phyloP scores from a whole-genome alignment of 2,888 invertebrate species.

The Amblyjoppa proteus region DNA sequence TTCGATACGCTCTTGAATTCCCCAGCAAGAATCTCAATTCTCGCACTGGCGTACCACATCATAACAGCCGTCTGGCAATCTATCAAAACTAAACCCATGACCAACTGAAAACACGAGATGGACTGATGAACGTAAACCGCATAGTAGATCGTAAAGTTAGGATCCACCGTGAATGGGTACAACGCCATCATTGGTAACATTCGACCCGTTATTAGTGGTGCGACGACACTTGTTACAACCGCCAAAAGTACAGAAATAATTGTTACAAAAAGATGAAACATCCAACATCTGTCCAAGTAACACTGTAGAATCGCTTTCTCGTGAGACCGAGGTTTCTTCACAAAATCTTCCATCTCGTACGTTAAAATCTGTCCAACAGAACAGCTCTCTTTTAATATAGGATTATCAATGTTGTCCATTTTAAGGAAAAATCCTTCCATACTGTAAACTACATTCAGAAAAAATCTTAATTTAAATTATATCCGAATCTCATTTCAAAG shows the following conservation, averaged over 20 bases:
- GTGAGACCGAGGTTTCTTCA: constrained; percentile 11
- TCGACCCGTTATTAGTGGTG: background rate
- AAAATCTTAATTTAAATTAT: too few relatives aligned
- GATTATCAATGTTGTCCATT: too few relatives aligned
- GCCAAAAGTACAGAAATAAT: constrained; percentile 34
- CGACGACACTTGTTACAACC: background rate
- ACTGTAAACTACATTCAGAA: too few relatives aligned
- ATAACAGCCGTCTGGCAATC: constrained; percentile 71
- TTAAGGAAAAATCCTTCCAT: too few relatives aligned
- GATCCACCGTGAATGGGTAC: constrained; percentile 64
- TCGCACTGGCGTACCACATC: constrained; percentile 71
- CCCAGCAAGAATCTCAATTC: constrained; percentile 66
- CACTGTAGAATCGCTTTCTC: constrained; percentile 60
- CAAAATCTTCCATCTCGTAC: constrained; percentile 42
- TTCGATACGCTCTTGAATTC: constrained; percentile 18
- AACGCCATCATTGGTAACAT: background rate
- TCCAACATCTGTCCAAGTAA: constrained; percentile 58
- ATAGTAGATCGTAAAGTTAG: background rate
- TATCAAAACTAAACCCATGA: constrained; percentile 52
- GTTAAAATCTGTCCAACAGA: constrained; percentile 44
- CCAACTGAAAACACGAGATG: constrained; percentile 42
- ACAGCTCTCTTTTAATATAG: background rate
- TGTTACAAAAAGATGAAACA: constrained; percentile 45
- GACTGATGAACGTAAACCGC: constrained; percentile 54
- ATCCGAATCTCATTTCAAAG: too few relatives aligned